Percentiles rank a stretch among this genome's conserved stretches.
Conservation (phyloP, 2,113 vertebrate species). For the Pachyramphus minor region DNA sequence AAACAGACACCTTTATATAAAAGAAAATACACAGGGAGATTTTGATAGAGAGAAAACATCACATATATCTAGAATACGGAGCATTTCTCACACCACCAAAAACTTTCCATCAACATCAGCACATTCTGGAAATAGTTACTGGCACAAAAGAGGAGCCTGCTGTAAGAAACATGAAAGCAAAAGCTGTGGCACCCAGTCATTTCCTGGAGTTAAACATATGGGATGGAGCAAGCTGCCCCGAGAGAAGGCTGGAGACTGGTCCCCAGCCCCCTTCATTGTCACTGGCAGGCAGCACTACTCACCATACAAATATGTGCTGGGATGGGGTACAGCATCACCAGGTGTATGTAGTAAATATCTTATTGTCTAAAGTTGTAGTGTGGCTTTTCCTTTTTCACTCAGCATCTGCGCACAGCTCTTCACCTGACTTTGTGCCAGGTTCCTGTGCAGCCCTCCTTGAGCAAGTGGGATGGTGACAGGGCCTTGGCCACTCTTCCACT, state of each 20-base stretch:
- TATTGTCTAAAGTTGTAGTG: neutral
- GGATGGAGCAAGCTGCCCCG: neutral
- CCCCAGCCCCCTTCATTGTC: neutral
- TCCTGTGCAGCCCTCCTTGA: neutral
- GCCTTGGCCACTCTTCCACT: neutral
- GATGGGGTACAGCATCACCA: neutral
- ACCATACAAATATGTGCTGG: accelerated
- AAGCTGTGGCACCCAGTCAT: neutral
- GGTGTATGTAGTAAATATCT: neutral
- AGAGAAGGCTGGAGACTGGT: neutral
- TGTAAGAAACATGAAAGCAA: neutral
- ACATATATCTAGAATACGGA: neutral
- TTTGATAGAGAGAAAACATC: neutral
- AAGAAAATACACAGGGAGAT: neutral
- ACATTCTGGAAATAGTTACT: neutral
- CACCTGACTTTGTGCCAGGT: neutral
- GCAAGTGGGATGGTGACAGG: neutral
- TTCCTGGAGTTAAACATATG: neutral
- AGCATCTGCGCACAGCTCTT: neutral
- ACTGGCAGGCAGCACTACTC: neutral
- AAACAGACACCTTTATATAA: neutral
- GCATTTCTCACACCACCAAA: neutral
- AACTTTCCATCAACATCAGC: neutral
- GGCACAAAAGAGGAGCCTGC: neutral
- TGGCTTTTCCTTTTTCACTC: neutral